Base-by-base conservation (phyloP, 2,888 invertebrate genomes). In the Morpho deidamia region DNA sequence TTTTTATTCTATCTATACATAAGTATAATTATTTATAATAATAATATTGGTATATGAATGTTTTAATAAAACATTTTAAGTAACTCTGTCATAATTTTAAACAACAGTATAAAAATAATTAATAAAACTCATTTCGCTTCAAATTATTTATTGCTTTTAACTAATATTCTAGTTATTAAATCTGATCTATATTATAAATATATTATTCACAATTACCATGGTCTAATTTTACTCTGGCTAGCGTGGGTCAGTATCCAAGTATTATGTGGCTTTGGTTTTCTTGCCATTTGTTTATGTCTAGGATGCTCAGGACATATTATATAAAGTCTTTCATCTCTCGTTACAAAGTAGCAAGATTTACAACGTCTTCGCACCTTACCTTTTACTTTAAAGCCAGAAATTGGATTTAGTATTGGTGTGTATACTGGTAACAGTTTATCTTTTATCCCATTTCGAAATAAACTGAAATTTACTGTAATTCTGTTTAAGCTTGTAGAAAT, bases 221-320 rank as follows among this genome's bases (percentile, higher is more conserved):
- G 82, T 60, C 90, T 76, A 11, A 78, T 66, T 60, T 67, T 76
- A 51, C 92, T 91, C 75, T 95, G 95, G 12, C 93, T 93, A 4
- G 94, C 95, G 75, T 94, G 94, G 1, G 95, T 93, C 55, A 96
- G 71, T 55, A 95, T 93, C 93, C 94, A 95, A 11, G 93, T 93
- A 65, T 94, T 94, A 60, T 91, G 91, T 9, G 92, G 93, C 61
- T 92, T 91, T 55, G 92, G 91, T 55, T 92, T 91, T 90, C 93
- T 93, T 11, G 92, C 82, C 92, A 94, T 94, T 81, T 96, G 96
- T 71, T 97, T 97, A 72, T 97, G 97, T 38, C 96, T 91, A 14
- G 93, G 94, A 71, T 92, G 92, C 33, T 93, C 93, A 52, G 93
- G 93, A 66, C 97, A 97, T 62, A 95, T 92, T 41, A 95, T 92